Base-by-base conservation (phyloP, 2,888 invertebrate species). In the Pilophorus perplexus region DNA sequence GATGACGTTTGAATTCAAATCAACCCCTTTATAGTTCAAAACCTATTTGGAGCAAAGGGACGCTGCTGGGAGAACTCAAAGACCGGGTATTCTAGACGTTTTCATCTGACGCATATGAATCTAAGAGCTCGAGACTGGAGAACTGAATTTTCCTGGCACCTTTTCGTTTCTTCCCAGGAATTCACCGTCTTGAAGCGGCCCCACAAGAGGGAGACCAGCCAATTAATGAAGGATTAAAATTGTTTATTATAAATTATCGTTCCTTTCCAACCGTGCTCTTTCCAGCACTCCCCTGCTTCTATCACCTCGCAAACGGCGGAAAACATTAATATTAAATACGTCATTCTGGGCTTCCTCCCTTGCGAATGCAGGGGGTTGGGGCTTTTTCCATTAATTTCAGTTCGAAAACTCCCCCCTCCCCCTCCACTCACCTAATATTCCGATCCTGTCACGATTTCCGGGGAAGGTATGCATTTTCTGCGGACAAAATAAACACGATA, bases 231-330 rank as follows among this genome's bases (percentile, higher is more conserved):
- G 68, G 66, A 66, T 68, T 66, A 46, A 66, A 64, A 66, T 66
- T 68, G 66, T 68, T 68, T 66, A 62, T 66, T 64, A 64, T 68
- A 54, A 68, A 68, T 68, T 68, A 66, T 44, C 64, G 44, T 42
- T 42, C 44, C 40, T 16, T 12, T 20, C 12, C 55, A 18, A 4
- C 18, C 52, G 1, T 5, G n/a, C 16, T 4, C 52, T 25, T 28
- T 5, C 28, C 18, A 23, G 18, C 22, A 10, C 20, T 22, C 55
- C 14, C 28, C 52, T 22, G 28, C 28, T 28, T 12, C 52, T 14
- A 20, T 2, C 22, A 6, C 8, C 20, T 23, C 25, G n/a, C 22
- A 18, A 20, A 37, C 2, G n/a, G 8, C 22, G 12, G 37, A 20
- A 48, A 42, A 42, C 54, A 68, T 68, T 64, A 68, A 66, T 66